Conservation (phyloP, 1,140 invertebrate genomes). For the Heliconius congener region DNA sequence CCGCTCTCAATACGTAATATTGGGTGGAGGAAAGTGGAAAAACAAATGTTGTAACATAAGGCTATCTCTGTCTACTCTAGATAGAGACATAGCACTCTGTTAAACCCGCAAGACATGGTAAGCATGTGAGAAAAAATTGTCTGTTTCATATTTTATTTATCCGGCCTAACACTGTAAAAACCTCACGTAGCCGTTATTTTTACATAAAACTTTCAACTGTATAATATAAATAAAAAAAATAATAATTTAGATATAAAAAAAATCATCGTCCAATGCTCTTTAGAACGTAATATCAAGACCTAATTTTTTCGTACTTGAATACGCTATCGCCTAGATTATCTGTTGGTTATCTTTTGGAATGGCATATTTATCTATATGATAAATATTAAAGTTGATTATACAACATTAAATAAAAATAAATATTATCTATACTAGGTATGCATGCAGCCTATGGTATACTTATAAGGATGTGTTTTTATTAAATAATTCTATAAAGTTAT, state of each 20-base stretch:
- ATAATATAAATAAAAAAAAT: background rate
- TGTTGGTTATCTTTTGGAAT: background rate
- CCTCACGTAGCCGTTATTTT: background rate
- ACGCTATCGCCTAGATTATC: constrained; percentile 10
- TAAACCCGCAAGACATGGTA: too few relatives aligned
- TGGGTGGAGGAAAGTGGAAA: too few relatives aligned
- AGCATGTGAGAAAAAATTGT: too few relatives aligned
- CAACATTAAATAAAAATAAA: constrained; percentile 11
- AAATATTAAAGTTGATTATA: constrained; percentile 11
- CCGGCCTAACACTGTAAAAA: too few relatives aligned
- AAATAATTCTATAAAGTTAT: background rate
- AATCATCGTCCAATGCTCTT: background rate
- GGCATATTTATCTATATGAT: constrained; percentile 10
- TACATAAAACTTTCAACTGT: background rate
- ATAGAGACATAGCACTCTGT: too few relatives aligned
- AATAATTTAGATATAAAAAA: background rate
- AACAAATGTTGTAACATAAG: too few relatives aligned
- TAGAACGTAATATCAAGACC: background rate
- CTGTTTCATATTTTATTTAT: too few relatives aligned
- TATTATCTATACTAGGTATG: background rate
- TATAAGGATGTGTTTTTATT: background rate
- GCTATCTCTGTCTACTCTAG: too few relatives aligned
- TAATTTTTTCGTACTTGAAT: constrained; percentile 8
- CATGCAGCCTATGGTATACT: background rate
- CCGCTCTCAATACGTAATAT: too few relatives aligned